phyloP scores from a whole-genome alignment of 2,113 vertebrate species.

The Dicerorhinus sumatrensis region DNA sequence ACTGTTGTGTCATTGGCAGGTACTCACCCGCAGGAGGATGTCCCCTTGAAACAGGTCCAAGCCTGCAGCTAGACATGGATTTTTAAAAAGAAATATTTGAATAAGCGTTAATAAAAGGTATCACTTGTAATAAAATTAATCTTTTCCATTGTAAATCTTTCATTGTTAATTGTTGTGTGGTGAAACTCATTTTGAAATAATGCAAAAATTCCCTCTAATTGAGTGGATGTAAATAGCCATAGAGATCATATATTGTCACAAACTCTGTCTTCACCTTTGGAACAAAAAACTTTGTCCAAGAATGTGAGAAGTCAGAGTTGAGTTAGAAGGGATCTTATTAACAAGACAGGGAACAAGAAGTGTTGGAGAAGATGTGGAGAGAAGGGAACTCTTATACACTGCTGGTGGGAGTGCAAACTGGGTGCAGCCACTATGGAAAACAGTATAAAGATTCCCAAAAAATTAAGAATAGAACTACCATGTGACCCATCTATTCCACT shows the following conservation, averaged over 20 bases:
- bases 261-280: neutral
- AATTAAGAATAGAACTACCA: too few relatives aligned
- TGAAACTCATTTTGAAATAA: neutral
- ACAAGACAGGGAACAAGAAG: too few relatives aligned
- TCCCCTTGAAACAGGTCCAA: constrained; percentile 93
- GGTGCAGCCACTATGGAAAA: too few relatives aligned
- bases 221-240: neutral
- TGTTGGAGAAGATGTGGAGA: too few relatives aligned
- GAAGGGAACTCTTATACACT: too few relatives aligned
- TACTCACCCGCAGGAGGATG: constrained; percentile 90
- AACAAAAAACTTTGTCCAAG: neutral
- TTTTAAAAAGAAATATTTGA: neutral
- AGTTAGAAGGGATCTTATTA: neutral
- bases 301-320: neutral
- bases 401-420: too few relatives aligned
- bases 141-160: neutral
- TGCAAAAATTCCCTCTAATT: neutral
- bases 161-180: neutral
- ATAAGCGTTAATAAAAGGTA: neutral
- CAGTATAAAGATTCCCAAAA: too few relatives aligned
- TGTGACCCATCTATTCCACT: too few relatives aligned
- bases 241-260: neutral
- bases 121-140: neutral
- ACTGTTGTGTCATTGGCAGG: neutral
- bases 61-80: constrained; percentile 87